Percentiles rank a stretch among this genome's conserved stretches.
Evolutionary conservation across 2,113 vertebrate species (phyloP).

Genomic region (Calcarius ornatus): DNA sequence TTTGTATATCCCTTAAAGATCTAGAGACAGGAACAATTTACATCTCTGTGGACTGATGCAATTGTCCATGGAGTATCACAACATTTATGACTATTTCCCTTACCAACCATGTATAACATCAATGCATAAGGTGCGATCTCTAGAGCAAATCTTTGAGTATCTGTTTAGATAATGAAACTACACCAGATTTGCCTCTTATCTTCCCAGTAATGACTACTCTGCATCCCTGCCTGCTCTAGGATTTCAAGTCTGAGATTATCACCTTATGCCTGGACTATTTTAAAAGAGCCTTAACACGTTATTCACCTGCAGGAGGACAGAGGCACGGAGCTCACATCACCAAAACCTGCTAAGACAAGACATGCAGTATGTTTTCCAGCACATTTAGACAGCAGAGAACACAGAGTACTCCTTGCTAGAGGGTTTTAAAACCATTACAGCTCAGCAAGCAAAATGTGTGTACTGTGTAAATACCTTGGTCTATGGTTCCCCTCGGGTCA

Average conservation of each 20-base stretch:
- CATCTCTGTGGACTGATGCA: not conserved
- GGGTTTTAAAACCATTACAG: constrained; percentile 46
- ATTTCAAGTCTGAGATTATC: not conserved
- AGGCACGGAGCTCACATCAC: not conserved
- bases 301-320: not conserved
- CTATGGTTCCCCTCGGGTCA: not conserved
- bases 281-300: not conserved
- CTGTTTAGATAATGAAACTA: not conserved
- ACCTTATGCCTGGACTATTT: not conserved
- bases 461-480: constrained; percentile 42
- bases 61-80: not conserved
- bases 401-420: constrained; percentile 38
- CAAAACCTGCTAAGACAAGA: constrained; percentile 21
- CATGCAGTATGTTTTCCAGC: constrained; percentile 26
- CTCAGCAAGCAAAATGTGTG: constrained; percentile 55
- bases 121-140: not conserved
- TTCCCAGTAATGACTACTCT: not conserved
- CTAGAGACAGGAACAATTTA: not conserved
- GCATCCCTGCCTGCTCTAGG: not conserved
- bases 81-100: not conserved
- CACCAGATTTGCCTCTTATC: not conserved
- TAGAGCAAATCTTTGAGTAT: not conserved
- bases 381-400: constrained; percentile 52
- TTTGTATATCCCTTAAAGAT: not conserved
- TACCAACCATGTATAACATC: not conserved